Base-by-base conservation (phyloP, 2,888 invertebrate species). In the Brachypterus glaber region DNA sequence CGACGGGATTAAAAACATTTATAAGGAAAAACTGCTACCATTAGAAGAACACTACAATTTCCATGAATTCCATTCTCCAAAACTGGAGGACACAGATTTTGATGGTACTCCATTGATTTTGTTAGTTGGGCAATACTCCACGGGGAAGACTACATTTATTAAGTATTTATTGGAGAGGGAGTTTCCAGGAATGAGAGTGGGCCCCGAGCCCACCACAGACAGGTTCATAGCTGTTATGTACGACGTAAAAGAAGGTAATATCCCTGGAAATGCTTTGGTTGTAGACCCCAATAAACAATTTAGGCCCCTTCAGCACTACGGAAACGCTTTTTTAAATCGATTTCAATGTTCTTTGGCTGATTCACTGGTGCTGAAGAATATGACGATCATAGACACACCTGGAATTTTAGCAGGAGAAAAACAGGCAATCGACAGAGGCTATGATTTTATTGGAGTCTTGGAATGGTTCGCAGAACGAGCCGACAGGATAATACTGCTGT, bases 41-140 rank as follows among this genome's bases (percentile, higher is more conserved):
- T 67, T 90, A 48, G 90, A 91, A 62, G 76, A 77, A 53, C 77
- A 78, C 54, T 88, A 90, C 62, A 82, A 82, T 62, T 91, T 89
- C 61, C 88, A 89, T 60, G 90, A 90, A 57, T 91, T 90, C 63
- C 89, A 91, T 64, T 88, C 88, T 21, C 90, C 90, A n/a, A 81
- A 83, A 55, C 69, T 91, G 34, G 85, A 88, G 58, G 92, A 93
- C 60, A 84, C 92, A 1, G 93, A 95, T 63, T 93, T 95, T 61
- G 90, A 91, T 66, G 91, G 92, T 1, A 91, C 91, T 56, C 93
- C 93, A 1, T 91, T 93, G 91, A 89, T 93, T 46, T 67, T 93
- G 44, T 71, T 93, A 17, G 90, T 93, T 17, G 93, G 93, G 0
- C 93, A 93, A 60, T 93, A 93, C 64, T 92, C 92, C 1, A 93